Evolutionary conservation across 2,888 invertebrate species (phyloP).

Genomic region (Gandaritis pyraliata): DNA sequence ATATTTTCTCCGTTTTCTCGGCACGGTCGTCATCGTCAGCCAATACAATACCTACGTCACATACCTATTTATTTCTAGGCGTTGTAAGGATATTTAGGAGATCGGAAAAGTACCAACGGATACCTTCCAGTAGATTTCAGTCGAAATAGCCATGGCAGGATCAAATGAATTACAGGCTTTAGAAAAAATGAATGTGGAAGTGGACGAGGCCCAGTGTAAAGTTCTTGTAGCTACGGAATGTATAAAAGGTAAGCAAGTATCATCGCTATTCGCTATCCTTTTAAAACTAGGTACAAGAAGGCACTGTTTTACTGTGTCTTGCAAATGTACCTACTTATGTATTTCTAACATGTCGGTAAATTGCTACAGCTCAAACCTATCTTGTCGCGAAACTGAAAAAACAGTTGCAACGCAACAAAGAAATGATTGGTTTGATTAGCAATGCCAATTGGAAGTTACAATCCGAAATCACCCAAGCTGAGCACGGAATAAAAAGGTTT

Average conservation of each 20-base stretch:
- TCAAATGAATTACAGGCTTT: slow-evolving; percentile 59
- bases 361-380: slow-evolving; percentile 63
- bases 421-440: slow-evolving; percentile 58
- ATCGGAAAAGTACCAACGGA: too few relatives aligned
- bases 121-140: too few relatives aligned
- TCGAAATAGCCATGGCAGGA: slow-evolving; percentile 56
- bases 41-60: too few relatives aligned
- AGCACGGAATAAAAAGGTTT: slow-evolving; percentile 64
- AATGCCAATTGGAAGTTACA: slow-evolving; percentile 64
- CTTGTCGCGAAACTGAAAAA: slow-evolving; percentile 63
- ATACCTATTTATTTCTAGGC: too few relatives aligned
- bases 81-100: too few relatives aligned
- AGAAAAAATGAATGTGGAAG: slow-evolving; percentile 61
- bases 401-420: slow-evolving; percentile 57
- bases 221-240: slow-evolving; percentile 64
- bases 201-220: slow-evolving; percentile 65
- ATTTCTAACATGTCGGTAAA: neutral
- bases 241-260: slow-evolving; percentile 61
- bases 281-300: too few relatives aligned
- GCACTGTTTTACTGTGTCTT: too few relatives aligned
- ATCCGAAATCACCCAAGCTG: slow-evolving; percentile 67
- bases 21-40: too few relatives aligned
- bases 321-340: neutral
- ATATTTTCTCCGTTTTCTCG: too few relatives aligned
- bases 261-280: too few relatives aligned